These are phyloP conservation scores for Pinctada fucata DNA, from an alignment of 2,888 invertebrate species.

Conservation along the genomic window DNA sequence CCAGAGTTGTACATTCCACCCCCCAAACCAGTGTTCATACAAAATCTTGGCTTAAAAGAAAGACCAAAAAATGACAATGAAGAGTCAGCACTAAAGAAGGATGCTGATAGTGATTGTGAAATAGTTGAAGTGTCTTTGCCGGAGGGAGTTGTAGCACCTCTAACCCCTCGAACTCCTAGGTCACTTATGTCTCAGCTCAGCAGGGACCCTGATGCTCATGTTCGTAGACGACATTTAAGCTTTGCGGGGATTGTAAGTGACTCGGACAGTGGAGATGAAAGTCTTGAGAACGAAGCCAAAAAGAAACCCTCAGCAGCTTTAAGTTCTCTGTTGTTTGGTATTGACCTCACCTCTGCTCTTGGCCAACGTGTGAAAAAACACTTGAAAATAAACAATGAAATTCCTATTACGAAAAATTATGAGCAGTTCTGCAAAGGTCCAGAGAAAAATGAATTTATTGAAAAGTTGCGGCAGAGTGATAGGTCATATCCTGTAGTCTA, in stretches of 20 bases:
- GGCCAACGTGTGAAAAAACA: conserved; percentile 69
- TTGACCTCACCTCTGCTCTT: conserved; percentile 65
- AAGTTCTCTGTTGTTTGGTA: conserved; percentile 53
- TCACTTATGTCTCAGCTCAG: conserved; percentile 71
- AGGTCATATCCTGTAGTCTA: conserved; percentile 60
- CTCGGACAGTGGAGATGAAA: conserved; percentile 49
- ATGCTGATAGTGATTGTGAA: conserved; percentile 44
- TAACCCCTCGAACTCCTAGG: conserved; percentile 67
- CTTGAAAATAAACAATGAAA: conserved; percentile 57
- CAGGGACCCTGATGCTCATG: conserved; percentile 50
- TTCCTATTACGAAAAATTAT: conserved; percentile 57
- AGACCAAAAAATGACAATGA: conserved; percentile 48
- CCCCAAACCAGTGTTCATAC: conserved; percentile 29
- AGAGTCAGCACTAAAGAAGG: conserved; percentile 12
- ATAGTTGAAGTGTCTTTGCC: conserved; percentile 31
- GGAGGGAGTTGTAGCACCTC: conserved; percentile 43
- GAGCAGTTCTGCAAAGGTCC: conserved; percentile 65
- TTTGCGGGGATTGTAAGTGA: conserved; percentile 46
- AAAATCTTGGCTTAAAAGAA: conserved; percentile 27
- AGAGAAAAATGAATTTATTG: conserved; percentile 62
- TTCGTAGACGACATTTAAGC: conserved; percentile 46
- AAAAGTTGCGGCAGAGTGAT: conserved; percentile 62
- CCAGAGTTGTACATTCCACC: conserved; percentile 32
- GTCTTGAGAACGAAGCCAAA: conserved; percentile 30
- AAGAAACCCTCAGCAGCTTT: conserved; percentile 17